A percentile compares a stretch with the other conserved stretches of the same genome.
Evolutionary conservation across 1,140 invertebrate genomes (phyloP).

Genomic region (Philaenus spumarius): DNA sequence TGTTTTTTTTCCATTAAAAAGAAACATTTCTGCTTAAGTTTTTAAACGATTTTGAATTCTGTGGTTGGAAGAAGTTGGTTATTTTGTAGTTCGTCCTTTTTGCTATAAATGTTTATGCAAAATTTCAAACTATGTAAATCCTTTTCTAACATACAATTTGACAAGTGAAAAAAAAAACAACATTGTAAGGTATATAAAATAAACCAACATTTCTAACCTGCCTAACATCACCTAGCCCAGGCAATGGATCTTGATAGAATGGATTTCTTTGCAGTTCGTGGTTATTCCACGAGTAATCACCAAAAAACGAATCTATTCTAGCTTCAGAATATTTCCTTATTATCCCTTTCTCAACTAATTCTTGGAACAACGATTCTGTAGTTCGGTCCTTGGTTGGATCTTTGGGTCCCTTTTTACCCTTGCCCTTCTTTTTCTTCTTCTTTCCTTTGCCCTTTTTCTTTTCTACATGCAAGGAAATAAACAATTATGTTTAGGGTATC

Average conservation of each 20-base stretch:
- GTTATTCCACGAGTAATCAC: constrained; percentile 39
- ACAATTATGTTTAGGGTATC: no score
- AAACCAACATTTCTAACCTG: constrained; percentile 36
- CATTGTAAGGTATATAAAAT: no score
- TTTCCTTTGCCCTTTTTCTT: constrained; percentile 28
- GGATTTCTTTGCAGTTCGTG: constrained; percentile 31
- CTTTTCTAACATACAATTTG: no score
- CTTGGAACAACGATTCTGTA: constrained; percentile 48
- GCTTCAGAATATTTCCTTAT: constrained; percentile 33
- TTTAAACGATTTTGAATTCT: no score
- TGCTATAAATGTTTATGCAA: no score
- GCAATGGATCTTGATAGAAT: constrained; percentile 34
- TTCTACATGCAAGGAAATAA: neutral
- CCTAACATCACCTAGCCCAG: constrained; percentile 36
- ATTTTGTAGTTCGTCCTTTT: no score
- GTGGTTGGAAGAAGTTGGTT: no score
- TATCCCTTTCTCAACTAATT: constrained; percentile 45
- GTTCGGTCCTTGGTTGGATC: constrained; percentile 48
- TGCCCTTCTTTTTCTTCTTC: constrained; percentile 42
- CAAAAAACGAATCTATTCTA: constrained; percentile 35
- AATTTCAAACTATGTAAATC: no score
- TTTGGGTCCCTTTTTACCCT: constrained; percentile 44
- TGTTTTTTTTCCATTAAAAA: no score
- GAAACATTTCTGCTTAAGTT: no score
- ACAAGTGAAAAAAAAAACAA: no score